A percentile compares a stretch with the other conserved stretches of the same genome.
These are phyloP conservation scores for Drosophila helvetica DNA, from an alignment of 2,888 invertebrate genomes.

Conservation along the genomic window DNA sequence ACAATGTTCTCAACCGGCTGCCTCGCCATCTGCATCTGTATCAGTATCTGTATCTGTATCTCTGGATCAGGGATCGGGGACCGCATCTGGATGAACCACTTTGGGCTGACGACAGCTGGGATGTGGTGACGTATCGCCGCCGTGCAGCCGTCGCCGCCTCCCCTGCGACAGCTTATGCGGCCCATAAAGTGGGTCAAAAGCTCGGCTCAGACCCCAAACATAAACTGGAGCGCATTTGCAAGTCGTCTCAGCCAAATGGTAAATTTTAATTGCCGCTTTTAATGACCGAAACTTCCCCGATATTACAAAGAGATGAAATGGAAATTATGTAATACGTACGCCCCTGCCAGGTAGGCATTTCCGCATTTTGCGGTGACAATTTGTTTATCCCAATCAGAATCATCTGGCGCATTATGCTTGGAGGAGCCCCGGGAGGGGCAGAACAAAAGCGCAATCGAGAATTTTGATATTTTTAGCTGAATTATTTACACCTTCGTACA, in stretches of 20 bases:
- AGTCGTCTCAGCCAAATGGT: slow-evolving; percentile 68
- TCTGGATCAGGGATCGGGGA: neutral
- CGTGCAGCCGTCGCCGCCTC: slow-evolving; percentile 16
- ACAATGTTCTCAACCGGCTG: slow-evolving; percentile 45
- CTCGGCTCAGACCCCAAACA: slow-evolving; percentile 16
- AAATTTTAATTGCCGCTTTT: slow-evolving; percentile 60
- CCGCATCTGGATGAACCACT: slow-evolving; percentile 52
- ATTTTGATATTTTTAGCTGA: slow-evolving; percentile 47
- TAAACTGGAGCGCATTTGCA: slow-evolving; percentile 74
- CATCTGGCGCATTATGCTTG: slow-evolving; percentile 61
- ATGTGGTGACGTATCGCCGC: slow-evolving; percentile 43
- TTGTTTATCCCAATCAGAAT: slow-evolving; percentile 52
- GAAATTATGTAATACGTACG: slow-evolving; percentile 66
- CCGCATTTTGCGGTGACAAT: slow-evolving; percentile 58
- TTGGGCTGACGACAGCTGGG: slow-evolving; percentile 56
- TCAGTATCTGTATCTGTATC: slow-evolving; percentile 6
- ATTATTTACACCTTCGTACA: slow-evolving; percentile 24
- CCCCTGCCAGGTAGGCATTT: slow-evolving; percentile 55
- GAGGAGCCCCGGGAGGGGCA: slow-evolving; percentile 21
- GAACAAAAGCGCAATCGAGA: slow-evolving; percentile 71
- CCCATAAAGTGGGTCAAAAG: slow-evolving; percentile 67
- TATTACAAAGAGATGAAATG: slow-evolving; percentile 48
- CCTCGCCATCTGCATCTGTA: neutral
- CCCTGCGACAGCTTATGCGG: slow-evolving; percentile 36
- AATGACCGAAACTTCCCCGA: slow-evolving; percentile 72